Conservation (phyloP, 2,888 invertebrate species). For the Ephialtes manifestator region DNA sequence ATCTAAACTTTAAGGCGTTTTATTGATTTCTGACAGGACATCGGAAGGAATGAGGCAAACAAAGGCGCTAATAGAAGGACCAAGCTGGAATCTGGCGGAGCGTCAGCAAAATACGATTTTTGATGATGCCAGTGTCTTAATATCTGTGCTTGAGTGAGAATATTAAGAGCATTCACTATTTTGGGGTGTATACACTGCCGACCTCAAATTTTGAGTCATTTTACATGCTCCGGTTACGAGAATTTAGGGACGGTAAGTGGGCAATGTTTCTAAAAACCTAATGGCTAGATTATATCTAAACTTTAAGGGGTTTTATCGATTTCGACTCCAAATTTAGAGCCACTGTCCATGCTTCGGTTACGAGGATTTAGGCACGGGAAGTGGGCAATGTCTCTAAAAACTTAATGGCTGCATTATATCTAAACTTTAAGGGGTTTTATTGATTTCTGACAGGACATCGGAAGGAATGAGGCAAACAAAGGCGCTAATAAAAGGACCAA, state of each 20-base stretch:
- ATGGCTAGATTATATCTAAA: background rate
- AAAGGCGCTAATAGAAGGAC: no score
- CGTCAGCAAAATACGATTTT: no score
- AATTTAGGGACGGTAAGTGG: background rate
- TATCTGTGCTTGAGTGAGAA: conserved; percentile 38
- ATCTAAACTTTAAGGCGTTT: background rate
- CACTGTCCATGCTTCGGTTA: no score
- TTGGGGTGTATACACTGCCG: conserved; percentile 14
- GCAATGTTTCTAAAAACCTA: background rate
- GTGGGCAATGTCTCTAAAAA: background rate
- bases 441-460: no score
- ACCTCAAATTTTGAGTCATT: no score
- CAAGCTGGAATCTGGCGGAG: no score
- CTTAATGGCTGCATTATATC: background rate
- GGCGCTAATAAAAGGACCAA: no score
- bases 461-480: no score
- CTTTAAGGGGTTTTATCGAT: no score
- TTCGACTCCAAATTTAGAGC: no score
- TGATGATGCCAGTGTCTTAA: conserved; percentile 17
- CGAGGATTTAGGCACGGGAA: background rate
- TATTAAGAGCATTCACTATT: conserved; percentile 41
- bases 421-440: background rate
- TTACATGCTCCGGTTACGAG: background rate
- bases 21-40: background rate
- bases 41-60: no score